Percentiles rank a stretch among this genome's conserved stretches.
phyloP scores from a whole-genome alignment of 2,113 vertebrate genomes.

The Falcunculus frontatus region DNA sequence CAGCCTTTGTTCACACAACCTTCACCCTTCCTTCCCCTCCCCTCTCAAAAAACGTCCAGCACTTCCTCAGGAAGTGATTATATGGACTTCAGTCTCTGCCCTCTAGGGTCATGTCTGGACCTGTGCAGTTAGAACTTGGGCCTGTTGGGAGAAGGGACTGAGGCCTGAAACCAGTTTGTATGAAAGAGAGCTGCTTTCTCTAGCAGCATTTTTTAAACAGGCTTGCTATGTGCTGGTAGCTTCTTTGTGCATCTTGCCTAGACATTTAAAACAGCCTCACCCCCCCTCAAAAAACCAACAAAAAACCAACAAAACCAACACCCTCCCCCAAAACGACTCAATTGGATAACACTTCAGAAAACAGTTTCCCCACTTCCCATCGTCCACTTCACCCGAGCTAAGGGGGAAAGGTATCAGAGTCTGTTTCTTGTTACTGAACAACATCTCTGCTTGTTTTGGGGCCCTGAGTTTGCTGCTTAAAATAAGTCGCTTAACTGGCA shows the following conservation, averaged over 20 bases:
- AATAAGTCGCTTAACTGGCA: slow-evolving; percentile 75
- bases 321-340: slow-evolving; percentile 62
- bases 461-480: slow-evolving; percentile 81
- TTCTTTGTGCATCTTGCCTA: slow-evolving; percentile 85
- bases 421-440: slow-evolving; percentile 87
- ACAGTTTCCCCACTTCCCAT: slow-evolving; percentile 61
- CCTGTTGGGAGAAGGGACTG: slow-evolving; percentile 82
- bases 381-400: slow-evolving; percentile 56
- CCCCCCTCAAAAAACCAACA: neutral
- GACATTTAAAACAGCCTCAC: slow-evolving; percentile 73
- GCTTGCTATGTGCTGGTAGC: slow-evolving; percentile 81
- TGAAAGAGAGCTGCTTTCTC: slow-evolving; percentile 72
- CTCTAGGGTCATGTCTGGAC: slow-evolving; percentile 93
- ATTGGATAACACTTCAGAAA: slow-evolving; percentile 76
- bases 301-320: neutral
- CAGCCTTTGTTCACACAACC: slow-evolving; percentile 40
- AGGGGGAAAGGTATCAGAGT: slow-evolving; percentile 76
- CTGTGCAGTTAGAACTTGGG: slow-evolving; percentile 89
- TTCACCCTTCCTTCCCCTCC: slow-evolving; percentile 27
- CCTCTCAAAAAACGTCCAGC: slow-evolving; percentile 38
- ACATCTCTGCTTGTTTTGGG: slow-evolving; percentile 77
- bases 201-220: slow-evolving; percentile 77
- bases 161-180: slow-evolving; percentile 72
- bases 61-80: slow-evolving; percentile 65
- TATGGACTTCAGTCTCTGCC: slow-evolving; percentile 83